Evolutionary conservation across 2,113 vertebrate genomes (phyloP).

Genomic region (Rhodinocichla rosea): DNA sequence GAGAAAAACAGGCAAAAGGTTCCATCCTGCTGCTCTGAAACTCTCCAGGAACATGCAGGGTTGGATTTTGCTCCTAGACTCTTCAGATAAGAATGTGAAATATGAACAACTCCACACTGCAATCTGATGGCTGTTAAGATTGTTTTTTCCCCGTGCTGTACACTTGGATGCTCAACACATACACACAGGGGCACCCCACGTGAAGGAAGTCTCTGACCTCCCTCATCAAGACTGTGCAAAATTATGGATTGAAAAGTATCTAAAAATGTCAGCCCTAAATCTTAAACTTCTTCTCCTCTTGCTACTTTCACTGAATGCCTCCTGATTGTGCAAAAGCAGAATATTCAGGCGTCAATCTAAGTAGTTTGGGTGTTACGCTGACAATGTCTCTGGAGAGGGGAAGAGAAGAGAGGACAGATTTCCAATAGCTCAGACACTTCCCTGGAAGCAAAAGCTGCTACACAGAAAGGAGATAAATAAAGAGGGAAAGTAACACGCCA

Average conservation of each 20-base stretch:
- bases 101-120: not conserved
- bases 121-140: not conserved
- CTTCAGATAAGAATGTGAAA: not conserved
- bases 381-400: slow-evolving; percentile 15
- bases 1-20: slow-evolving; percentile 1
- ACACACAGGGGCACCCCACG: not conserved
- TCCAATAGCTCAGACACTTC: slow-evolving; percentile 17
- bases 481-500: not conserved
- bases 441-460: slow-evolving; percentile 44
- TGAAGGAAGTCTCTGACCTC: not conserved
- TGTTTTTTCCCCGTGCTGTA: not conserved
- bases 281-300: not conserved
- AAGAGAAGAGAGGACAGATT: slow-evolving; percentile 52
- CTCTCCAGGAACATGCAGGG: not conserved
- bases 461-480: slow-evolving; percentile 34
- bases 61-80: not conserved
- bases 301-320: slow-evolving; percentile 23
- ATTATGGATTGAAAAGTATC: not conserved
- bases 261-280: not conserved
- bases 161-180: not conserved
- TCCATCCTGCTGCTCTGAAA: not conserved
- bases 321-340: slow-evolving; percentile 37
- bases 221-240: not conserved
- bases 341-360: slow-evolving; percentile 7
- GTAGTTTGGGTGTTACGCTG: slow-evolving; percentile 22